Base-by-base conservation (phyloP, 2,797 vertebrate species). In the Crocidura indochinensis region DNA sequence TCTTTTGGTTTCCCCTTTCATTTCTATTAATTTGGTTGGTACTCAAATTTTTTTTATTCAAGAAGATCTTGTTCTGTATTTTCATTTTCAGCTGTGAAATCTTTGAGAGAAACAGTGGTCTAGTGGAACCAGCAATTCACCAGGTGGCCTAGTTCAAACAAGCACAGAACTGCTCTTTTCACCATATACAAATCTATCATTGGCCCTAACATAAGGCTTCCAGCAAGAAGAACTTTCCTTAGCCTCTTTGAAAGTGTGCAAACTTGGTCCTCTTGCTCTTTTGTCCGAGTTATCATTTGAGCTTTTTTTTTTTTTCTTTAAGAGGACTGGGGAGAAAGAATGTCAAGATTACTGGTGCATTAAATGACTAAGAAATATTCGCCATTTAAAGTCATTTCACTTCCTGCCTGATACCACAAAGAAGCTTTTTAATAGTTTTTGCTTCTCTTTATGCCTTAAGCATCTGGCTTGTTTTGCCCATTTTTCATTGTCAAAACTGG, bases 341-440 rank as follows among this genome's bases (percentile, higher is more conserved):
- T 95, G 97, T 96, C 97, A 97, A 95, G 97, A 88, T 85, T 97
- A 95, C 94, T 97, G 96, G 96, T 95, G 96, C 97, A 96, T 97
- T 95, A 96, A 96, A 96, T 96, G 97, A 97, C 97, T 98, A 97
- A 98, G 98, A 98, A 98, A 98, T 97, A 96, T 97, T 96, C 97
- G 98, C 97, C 98, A 96, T 97, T 97, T 97, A 97, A 97, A 97
- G 96, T 96, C 79, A 96, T 97, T 97, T 97, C 97, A 96, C 97
- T 98, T 98, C 98, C 98, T 98, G 98, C 91, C 97, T 94, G 78
- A 96, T 92, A 96, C 97, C 97, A 98, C 98, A 98, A 97, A 97
- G 96, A 94, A 95, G 94, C 96, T 97, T 97, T 97, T 97, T 96
- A 97, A 98, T 96, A 96, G 96, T 97, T 96, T 38, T 65, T 92